Conservation (phyloP, 2,888 invertebrate genomes). For the Acleris holmiana region DNA sequence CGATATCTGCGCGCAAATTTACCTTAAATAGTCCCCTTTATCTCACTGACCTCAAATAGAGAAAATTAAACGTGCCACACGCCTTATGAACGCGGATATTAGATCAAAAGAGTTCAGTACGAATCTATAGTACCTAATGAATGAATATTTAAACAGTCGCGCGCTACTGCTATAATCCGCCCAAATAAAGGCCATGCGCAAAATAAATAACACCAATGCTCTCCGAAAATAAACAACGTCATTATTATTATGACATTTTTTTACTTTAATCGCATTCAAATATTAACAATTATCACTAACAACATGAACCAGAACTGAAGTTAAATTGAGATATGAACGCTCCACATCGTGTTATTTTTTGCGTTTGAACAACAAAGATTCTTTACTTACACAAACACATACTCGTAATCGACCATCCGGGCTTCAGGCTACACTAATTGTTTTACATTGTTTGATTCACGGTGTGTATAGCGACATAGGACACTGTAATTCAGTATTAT, state of each 20-base stretch:
- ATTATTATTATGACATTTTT: constrained; percentile 44
- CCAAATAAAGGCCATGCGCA: constrained; percentile 41
- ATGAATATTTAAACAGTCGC: constrained; percentile 34
- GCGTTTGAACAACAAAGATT: constrained; percentile 78
- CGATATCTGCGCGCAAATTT: constrained; percentile 44
- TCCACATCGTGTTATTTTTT: constrained; percentile 61
- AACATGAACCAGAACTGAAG: constrained; percentile 13
- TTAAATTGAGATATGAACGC: constrained; percentile 37
- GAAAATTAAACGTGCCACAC: constrained; percentile 13
- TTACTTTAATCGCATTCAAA: constrained; percentile 17
- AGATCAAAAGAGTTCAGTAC: neutral
- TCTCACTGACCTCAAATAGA: constrained; percentile 50
- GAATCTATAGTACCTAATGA: constrained; percentile 12
- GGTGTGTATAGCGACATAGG: constrained; percentile 41
- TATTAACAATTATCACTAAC: constrained; percentile 34
- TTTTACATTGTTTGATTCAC: constrained; percentile 38
- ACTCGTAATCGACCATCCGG: constrained; percentile 54
- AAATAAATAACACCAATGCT: constrained; percentile 40
- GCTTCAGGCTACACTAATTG: constrained; percentile 46
- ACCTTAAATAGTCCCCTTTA: constrained; percentile 45
- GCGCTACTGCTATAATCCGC: constrained; percentile 29
- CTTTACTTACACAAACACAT: constrained; percentile 68
- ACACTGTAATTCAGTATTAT: constrained; percentile 42
- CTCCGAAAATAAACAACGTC: constrained; percentile 63
- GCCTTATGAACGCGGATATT: neutral